Evolutionary conservation across 2,113 vertebrate species (phyloP).

Genomic region (Cephalopholis sonnerati): DNA sequence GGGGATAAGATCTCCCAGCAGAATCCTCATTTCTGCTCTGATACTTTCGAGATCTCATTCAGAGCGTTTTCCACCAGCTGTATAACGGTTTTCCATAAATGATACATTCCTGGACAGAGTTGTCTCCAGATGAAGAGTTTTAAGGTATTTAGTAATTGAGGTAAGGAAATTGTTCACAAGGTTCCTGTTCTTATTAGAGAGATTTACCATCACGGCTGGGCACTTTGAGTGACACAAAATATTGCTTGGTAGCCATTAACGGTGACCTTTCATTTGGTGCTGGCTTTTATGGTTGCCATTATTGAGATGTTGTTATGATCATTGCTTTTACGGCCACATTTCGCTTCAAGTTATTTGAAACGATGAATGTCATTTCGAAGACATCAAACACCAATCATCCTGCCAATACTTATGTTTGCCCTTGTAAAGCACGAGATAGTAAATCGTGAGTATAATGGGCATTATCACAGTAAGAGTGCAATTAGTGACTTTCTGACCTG

Average conservation of each 20-base stretch:
- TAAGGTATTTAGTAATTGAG: not conserved
- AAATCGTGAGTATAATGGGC: conserved; percentile 31
- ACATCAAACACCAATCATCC: conserved; percentile 18
- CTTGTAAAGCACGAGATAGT: conserved; percentile 41
- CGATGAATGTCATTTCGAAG: conserved; percentile 13
- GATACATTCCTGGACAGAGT: not conserved
- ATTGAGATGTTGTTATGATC: conserved; percentile 56
- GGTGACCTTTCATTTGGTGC: conserved; percentile 57
- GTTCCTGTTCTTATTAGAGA: conserved; percentile 18
- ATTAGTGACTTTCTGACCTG: conserved; percentile 40
- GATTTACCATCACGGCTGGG: conserved; percentile 48
- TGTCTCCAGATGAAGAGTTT: not conserved
- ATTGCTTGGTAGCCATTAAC: conserved; percentile 49
- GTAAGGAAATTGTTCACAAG: not conserved
- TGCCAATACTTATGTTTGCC: conserved; percentile 46
- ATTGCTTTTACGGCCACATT: conserved; percentile 52
- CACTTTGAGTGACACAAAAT: conserved; percentile 54
- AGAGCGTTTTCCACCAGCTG: not conserved
- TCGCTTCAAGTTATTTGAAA: conserved; percentile 38
- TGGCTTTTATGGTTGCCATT: conserved; percentile 60
- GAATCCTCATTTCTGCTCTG: not conserved
- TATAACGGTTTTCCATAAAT: not conserved
- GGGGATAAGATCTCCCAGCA: not conserved
- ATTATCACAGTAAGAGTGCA: conserved; percentile 21
- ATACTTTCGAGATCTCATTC: not conserved